Evolutionary conservation across 2,797 vertebrate genomes (phyloP).

Genomic region (Acridotheres tristis): DNA sequence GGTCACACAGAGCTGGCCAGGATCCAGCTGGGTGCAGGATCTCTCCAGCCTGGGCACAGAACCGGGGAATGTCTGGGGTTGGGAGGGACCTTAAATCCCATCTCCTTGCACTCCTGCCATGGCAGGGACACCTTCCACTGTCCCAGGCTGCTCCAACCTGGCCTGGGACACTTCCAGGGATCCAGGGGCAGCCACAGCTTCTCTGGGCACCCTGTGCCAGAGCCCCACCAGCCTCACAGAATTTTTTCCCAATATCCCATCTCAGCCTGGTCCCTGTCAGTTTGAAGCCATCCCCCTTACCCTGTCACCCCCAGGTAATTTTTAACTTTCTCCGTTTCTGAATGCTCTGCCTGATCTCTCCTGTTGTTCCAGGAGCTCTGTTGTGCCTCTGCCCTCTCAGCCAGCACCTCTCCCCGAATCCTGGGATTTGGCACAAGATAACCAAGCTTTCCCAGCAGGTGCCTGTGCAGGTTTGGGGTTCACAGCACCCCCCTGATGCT

Average conservation of each 20-base stretch:
- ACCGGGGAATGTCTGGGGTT: neutral
- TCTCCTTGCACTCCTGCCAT: neutral
- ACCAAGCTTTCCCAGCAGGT: neutral
- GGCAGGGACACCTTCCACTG: neutral
- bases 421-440: neutral
- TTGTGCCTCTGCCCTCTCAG: neutral
- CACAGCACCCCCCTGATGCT: rapidly evolving
- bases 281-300: neutral
- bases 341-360: neutral
- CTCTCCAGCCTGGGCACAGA: neutral
- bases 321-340: no score
- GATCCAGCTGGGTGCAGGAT: neutral
- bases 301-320: neutral
- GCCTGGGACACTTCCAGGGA: neutral
- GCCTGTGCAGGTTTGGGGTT: neutral
- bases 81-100: neutral
- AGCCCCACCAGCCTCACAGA: neutral
- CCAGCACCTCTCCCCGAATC: neutral
- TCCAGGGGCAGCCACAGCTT: neutral
- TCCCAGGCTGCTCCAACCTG: neutral
- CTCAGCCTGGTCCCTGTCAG: no score
- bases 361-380: neutral
- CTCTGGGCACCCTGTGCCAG: neutral
- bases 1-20: neutral
- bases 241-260: neutral